phyloP scores from a whole-genome alignment of 2,888 invertebrate species.

The Trissolcus japonicus region DNA sequence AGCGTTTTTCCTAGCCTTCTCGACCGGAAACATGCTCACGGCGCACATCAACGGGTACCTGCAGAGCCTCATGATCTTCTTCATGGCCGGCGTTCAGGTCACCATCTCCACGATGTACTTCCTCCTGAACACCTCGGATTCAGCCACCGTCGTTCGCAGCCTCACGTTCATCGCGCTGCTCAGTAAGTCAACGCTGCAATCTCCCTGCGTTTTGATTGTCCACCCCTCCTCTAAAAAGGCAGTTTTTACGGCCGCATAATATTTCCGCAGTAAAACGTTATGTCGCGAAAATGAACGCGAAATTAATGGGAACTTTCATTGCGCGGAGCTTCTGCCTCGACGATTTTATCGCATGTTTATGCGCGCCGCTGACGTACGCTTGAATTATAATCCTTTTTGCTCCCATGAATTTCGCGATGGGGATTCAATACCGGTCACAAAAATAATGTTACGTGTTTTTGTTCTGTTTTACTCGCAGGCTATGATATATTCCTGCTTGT shows the following conservation, averaged over 20 bases:
- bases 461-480: conserved; percentile 73
- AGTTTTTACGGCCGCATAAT: not conserved
- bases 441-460: not conserved
- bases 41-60: conserved; percentile 84
- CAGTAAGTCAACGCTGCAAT: conserved; percentile 67
- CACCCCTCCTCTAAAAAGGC: no score
- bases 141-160: conserved; percentile 72
- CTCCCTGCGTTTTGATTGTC: no score
- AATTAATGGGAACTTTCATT: not conserved
- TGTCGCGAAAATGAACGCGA: not conserved
- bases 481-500: conserved; percentile 81
- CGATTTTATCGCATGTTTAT: no score
- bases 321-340: no score
- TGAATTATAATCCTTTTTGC: not conserved
- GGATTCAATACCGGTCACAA: conserved; percentile 1
- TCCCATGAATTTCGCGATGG: not conserved
- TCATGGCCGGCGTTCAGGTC: conserved; percentile 81
- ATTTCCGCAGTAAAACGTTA: not conserved
- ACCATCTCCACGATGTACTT: conserved; percentile 71
- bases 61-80: conserved; percentile 81
- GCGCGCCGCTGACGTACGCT: no score
- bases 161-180: conserved; percentile 76
- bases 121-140: conserved; percentile 63
- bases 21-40: conserved; percentile 82
- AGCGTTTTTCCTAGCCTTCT: conserved; percentile 82